A percentile compares a stretch with the other conserved stretches of the same genome.
These are phyloP conservation scores for Drosophila nebulosa DNA, from an alignment of 1,140 invertebrate genomes.

Conservation along the genomic window DNA sequence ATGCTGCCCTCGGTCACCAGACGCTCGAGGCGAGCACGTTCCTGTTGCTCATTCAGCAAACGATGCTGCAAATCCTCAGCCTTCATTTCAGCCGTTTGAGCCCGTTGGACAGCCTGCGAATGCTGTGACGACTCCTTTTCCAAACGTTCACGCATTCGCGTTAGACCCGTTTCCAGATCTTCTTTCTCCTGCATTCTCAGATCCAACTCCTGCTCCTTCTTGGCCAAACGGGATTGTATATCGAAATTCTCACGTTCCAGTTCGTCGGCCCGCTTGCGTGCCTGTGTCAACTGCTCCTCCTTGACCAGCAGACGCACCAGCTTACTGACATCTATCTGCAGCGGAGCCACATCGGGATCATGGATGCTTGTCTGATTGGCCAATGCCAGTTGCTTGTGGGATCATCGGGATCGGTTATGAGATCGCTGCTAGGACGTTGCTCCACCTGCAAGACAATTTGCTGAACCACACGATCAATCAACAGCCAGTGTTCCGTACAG, in stretches of 20 bases:
- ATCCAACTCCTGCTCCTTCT: conserved; percentile 96
- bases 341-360: conserved; percentile 91
- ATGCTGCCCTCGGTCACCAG: conserved; percentile 93
- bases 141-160: conserved; percentile 92
- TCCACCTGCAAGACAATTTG: conserved; percentile 94
- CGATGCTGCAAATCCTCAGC: conserved; percentile 88
- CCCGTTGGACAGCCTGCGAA: conserved; percentile 91
- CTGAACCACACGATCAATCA: conserved; percentile 97
- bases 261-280: conserved; percentile 92
- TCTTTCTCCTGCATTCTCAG: conserved; percentile 94
- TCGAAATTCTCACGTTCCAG: conserved; percentile 94
- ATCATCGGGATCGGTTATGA: conserved; percentile 68
- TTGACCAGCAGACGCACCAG: conserved; percentile 95
- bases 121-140: conserved; percentile 94
- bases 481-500: conserved; percentile 94
- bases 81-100: conserved; percentile 88
- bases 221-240: conserved; percentile 90
- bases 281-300: conserved; percentile 95
- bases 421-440: conserved; percentile 76
- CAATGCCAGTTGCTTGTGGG: conserved; percentile 52
- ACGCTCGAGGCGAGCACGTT: conserved; percentile 90
- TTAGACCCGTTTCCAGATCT: conserved; percentile 92
- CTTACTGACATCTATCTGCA: conserved; percentile 95
- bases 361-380: conserved; percentile 79
- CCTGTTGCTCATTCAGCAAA: conserved; percentile 90